Evolutionary conservation across 2,888 invertebrate genomes (phyloP), one percentile per base, ranked within the genome.

Genomic region (Phaedon cochleariae): DNA sequence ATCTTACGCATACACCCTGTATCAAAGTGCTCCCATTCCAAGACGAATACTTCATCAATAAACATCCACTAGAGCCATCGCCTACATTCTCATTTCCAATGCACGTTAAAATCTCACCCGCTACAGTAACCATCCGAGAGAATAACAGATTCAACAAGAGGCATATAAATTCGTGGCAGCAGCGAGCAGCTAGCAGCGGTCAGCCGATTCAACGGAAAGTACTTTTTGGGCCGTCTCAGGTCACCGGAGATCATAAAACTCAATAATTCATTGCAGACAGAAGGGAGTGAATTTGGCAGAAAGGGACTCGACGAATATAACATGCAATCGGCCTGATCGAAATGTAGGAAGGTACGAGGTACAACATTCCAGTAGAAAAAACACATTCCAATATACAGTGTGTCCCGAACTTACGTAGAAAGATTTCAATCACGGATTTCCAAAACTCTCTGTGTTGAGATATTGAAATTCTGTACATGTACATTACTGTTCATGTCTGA

Each of bases 121-220:
- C 5, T 21, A 41, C n/a, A n/a, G n/a, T n/a, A 60, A 52, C 22
- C 55, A 20, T 34, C 26, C 22, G 54, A 48, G 51, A 54, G 48
- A 62, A 59, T 58, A 59, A 54, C 62, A 17, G 62, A 66, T 63
- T 66, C 66, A 62, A 66, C 62, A 59, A 63, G 62, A 66, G 59
- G 59, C 59, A 63, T 46, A 59, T 66, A 63, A 66, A 66, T 66
- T 57, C 26, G 31, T 21, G 7, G 45, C 20, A 53, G 15, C 60
- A 31, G 53, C n/a, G n/a, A n/a, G n/a, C n/a, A n/a, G n/a, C n/a
- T n/a, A 53, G 15, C 60, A 31, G 53, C 45, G 64, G 64, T 64
- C 64, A 64, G 49, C 51, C 21, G 49, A 45, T 59, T 54, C 31
- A 48, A 69, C 71, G 26, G 64, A 59, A 9, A 67, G 70, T 62